Percentiles rank a stretch among this genome's conserved stretches.
Evolutionary conservation across 2,888 invertebrate genomes (phyloP).

Genomic region (Capitulum mitella): DNA sequence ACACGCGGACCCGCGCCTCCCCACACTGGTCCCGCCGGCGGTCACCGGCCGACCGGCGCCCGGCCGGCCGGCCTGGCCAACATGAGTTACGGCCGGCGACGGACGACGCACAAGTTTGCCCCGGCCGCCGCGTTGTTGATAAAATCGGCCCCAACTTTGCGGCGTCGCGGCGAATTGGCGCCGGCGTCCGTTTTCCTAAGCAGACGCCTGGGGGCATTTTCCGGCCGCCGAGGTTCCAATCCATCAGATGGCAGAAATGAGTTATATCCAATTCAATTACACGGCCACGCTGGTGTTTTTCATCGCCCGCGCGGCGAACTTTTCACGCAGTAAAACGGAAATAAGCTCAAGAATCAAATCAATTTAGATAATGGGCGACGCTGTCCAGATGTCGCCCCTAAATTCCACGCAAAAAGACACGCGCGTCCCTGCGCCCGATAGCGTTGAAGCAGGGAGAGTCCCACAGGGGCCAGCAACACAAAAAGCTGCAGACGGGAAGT

Average conservation of each 20-base stretch:
- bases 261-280: constrained; percentile 24
- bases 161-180: not conserved
- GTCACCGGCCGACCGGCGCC: too few species aligned
- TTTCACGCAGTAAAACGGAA: constrained; percentile 24
- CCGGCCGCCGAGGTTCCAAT: not conserved
- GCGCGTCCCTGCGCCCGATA: not conserved
- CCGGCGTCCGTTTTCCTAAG: not conserved
- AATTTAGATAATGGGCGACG: constrained; percentile 17
- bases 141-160: not conserved
- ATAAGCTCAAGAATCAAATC: constrained; percentile 22
- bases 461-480: not conserved
- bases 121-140: not conserved
- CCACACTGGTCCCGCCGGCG: too few species aligned
- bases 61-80: not conserved
- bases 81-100: not conserved
- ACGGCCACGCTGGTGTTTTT: constrained; percentile 1
- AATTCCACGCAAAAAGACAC: not conserved
- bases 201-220: not conserved
- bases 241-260: constrained; percentile 18
- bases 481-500: not conserved
- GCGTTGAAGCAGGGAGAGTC: not conserved
- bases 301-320: not conserved
- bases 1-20: too few species aligned
- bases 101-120: not conserved
- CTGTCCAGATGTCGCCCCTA: not conserved